Evolutionary conservation across 2,888 invertebrate genomes (phyloP).

Genomic region (Caenorhabditis sulstoni): DNA sequence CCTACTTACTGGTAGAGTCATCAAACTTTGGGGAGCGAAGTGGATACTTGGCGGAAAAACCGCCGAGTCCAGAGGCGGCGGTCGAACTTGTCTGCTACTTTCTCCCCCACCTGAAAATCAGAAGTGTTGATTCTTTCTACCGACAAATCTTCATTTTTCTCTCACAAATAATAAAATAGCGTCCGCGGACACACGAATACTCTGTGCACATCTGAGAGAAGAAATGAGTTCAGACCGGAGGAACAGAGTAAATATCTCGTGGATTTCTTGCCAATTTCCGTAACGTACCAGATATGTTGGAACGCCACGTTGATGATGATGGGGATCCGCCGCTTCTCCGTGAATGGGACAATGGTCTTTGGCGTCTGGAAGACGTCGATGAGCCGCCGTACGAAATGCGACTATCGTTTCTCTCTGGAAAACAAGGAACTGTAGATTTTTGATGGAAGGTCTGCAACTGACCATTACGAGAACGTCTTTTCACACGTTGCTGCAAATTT

Average conservation of each 20-base stretch:
- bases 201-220: background rate
- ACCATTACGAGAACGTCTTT: too few species aligned
- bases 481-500: background rate
- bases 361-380: too few species aligned
- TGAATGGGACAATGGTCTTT: too few species aligned
- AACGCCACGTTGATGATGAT: conserved; percentile 23
- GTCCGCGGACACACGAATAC: conserved; percentile 14
- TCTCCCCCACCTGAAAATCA: conserved; percentile 15
- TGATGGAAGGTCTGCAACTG: too few species aligned
- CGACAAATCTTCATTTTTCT: background rate
- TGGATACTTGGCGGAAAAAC: conserved; percentile 5
- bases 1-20: too few species aligned
- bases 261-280: too few species aligned
- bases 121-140: background rate
- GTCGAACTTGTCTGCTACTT: conserved; percentile 4
- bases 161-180: conserved; percentile 29
- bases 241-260: too few species aligned
- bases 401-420: background rate
- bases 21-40: too few species aligned
- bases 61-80: conserved; percentile 20
- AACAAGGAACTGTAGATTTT: too few species aligned
- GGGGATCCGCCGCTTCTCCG: background rate
- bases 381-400: too few species aligned
- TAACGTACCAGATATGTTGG: conserved; percentile 6
- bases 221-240: too few species aligned